Evolutionary conservation across 2,888 invertebrate species (phyloP).

Genomic region (Nomada fabriciana): DNA sequence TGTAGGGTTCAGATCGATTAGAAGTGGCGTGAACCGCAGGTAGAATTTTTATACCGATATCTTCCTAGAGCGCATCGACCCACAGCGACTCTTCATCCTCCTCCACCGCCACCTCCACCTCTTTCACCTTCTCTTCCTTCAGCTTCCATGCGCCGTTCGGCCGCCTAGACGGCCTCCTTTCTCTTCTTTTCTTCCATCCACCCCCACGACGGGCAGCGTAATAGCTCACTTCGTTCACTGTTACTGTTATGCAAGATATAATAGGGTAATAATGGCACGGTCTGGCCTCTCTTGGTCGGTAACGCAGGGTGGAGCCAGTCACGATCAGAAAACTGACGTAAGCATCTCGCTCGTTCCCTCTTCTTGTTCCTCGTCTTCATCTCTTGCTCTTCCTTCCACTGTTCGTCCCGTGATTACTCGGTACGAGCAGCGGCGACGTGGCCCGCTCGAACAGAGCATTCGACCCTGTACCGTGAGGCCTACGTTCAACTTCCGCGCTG

Average conservation of each 20-base stretch:
- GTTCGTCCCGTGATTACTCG: constrained; percentile 53
- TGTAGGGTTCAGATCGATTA: constrained; percentile 80
- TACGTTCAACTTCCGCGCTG: constrained; percentile 64
- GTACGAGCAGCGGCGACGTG: constrained; percentile 34
- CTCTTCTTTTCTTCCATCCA: constrained; percentile 71
- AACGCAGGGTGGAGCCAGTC: constrained; percentile 83
- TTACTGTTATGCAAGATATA: constrained; percentile 83
- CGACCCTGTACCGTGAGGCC: constrained; percentile 39
- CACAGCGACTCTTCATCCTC: constrained; percentile 58
- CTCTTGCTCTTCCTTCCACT: constrained; percentile 47
- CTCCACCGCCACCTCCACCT: constrained; percentile 16
- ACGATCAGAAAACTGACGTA: constrained; percentile 82
- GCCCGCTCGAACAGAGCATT: constrained; percentile 30
- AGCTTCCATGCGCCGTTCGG: constrained; percentile 39
- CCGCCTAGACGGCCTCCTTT: constrained; percentile 62
- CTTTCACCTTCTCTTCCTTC: constrained; percentile 36
- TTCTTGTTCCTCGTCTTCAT: constrained; percentile 69
- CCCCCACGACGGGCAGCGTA: constrained; percentile 76
- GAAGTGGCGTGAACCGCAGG: constrained; percentile 63
- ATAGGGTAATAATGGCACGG: constrained; percentile 83
- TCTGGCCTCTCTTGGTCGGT: constrained; percentile 74
- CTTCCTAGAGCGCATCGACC: constrained; percentile 73
- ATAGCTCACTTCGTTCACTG: constrained; percentile 81
- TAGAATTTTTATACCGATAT: constrained; percentile 72
- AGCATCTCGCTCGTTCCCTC: constrained; percentile 79